phyloP scores from a whole-genome alignment of 1,140 invertebrate genomes.

The Acromyrmex charruanus region DNA sequence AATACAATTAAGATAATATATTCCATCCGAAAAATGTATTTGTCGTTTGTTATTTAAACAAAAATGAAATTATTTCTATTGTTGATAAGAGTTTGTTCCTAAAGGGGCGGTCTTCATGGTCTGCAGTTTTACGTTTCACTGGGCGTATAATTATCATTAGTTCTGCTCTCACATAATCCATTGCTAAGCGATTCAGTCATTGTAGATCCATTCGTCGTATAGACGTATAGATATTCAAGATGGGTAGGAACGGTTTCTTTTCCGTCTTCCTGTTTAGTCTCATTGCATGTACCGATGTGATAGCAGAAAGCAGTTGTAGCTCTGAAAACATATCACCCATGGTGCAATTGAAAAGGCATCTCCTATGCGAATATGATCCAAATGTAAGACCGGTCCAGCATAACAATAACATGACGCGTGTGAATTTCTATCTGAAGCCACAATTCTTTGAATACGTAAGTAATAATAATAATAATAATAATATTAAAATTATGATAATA shows the following conservation, averaged over 20 bases:
- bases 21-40: neutral
- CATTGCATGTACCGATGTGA: neutral
- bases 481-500: too few relatives aligned
- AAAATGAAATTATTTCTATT: neutral
- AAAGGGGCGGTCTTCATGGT: slow-evolving; percentile 27
- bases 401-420: slow-evolving; percentile 71
- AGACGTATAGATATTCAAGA: neutral
- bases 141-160: slow-evolving; percentile 47
- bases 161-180: slow-evolving; percentile 1
- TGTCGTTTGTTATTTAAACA: neutral
- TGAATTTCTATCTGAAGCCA: slow-evolving; percentile 1
- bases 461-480: neutral
- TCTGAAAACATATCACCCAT: slow-evolving; percentile 66
- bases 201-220: neutral
- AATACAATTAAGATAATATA: neutral
- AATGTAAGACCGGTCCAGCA: slow-evolving; percentile 83
- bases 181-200: slow-evolving; percentile 13
- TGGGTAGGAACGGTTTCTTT: neutral
- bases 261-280: slow-evolving; percentile 18
- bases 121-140: slow-evolving; percentile 57
- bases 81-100: slow-evolving; percentile 10
- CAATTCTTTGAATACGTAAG: slow-evolving; percentile 31
- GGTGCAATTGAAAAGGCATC: slow-evolving; percentile 82
- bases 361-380: slow-evolving; percentile 87
- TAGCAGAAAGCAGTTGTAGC: neutral